Base-by-base conservation (phyloP, 1,140 invertebrate species). In the Homarus americanus region DNA sequence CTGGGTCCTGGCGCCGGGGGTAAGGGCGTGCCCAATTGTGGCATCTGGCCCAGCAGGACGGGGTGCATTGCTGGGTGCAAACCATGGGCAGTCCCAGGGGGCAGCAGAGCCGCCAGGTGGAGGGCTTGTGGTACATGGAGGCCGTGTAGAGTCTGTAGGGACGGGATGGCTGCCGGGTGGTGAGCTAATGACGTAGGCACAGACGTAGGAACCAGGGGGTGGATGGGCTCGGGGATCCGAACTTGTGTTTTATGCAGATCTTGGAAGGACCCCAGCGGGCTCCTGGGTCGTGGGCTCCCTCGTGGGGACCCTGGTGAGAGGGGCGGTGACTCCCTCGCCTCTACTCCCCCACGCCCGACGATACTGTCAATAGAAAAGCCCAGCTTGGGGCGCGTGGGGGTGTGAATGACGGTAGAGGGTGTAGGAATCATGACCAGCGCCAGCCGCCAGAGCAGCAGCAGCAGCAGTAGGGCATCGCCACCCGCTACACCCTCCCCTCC, bases 331-430 rank as follows among this genome's bases (percentile, higher is more conserved):
- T 73, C 89, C 76, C 89, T 49, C 15, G 89, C 66, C 17, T 86
- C 89, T 76, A 86, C 76, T 17, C 75, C 63, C 10, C 82, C 89
- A 63, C 89, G 89, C 38, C 89, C 89, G 40, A 91, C 89, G 82
- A 91, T 91, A 69, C 89, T 91, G 89, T 91, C 89, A 53, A 91
- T 91, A 20, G 89, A 91, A 44, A 91, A 91, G 53, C 89, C 89
- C 82, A 91, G 53, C 76, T 91, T 91, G 41, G 89, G 89, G 73
- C 89, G 89, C 10, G 89, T 72, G 75, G 89, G 82, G 38, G 89
- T 91, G 89, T 91, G 89, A 32, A 91, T 79, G 53, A 91, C 89
- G 82, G 89, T 83, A 44, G 89, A 86, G 2, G 89, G 89, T 66
- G 89, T 91, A 32, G 89, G 89, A 91, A 91, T 91, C 89, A 91